Conservation (phyloP, 2,888 invertebrate genomes). For the Cancer borealis region DNA sequence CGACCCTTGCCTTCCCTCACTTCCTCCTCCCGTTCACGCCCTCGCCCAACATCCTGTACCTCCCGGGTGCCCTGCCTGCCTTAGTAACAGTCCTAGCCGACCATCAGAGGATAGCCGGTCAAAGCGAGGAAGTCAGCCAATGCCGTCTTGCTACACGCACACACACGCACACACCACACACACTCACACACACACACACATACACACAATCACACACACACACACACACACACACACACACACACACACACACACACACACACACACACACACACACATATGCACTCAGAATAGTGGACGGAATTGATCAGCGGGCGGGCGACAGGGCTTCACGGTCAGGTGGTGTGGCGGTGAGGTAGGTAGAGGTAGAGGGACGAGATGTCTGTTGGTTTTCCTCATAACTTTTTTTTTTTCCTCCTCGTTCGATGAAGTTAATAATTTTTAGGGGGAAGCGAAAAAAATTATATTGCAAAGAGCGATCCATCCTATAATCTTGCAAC, state of each 20-base stretch:
- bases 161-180: no score
- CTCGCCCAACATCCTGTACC: conserved; percentile 9
- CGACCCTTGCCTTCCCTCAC: background rate
- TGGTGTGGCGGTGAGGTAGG: no score
- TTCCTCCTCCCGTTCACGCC: background rate
- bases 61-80: background rate
- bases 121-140: conserved; percentile 21
- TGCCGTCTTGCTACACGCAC: background rate
- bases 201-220: background rate
- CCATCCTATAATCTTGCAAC: background rate
- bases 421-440: background rate
- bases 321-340: conserved; percentile 4
- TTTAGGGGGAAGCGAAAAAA: no score
- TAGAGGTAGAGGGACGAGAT: no score
- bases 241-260: background rate
- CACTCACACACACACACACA: background rate
- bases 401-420: no score
- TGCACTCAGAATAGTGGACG: background rate
- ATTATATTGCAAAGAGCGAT: background rate
- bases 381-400: no score
- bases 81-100: background rate
- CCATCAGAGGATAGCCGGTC: conserved; percentile 10
- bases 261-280: background rate
- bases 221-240: background rate
- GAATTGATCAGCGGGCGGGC: conserved; percentile 6